Evolutionary conservation across 2,888 invertebrate species (phyloP).

Genomic region (Polydrusus tereticollis): DNA sequence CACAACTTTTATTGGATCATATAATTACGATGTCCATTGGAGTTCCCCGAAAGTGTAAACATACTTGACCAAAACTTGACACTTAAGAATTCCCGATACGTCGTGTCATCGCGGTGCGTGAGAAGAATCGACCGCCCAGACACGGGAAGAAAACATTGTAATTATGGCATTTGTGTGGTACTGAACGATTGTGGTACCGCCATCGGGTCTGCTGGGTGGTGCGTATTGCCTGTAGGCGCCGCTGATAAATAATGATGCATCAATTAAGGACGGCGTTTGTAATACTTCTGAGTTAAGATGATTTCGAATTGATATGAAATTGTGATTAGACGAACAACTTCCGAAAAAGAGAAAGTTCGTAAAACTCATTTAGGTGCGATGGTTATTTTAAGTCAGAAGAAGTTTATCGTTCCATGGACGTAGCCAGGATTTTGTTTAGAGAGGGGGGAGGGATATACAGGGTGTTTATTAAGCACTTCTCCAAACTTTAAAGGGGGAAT

Average conservation of each 20-base stretch:
- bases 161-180: constrained; percentile 28
- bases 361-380: too few species aligned
- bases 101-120: constrained; percentile 18
- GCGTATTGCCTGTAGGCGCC: constrained; percentile 1
- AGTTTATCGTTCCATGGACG: too few species aligned
- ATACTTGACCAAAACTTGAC: constrained; percentile 36
- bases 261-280: not conserved
- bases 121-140: constrained; percentile 27
- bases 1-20: constrained; percentile 5
- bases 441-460: too few species aligned
- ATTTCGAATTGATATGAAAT: too few species aligned
- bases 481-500: too few species aligned
- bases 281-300: too few species aligned
- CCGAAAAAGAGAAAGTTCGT: too few species aligned
- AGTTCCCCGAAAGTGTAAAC: constrained; percentile 18
- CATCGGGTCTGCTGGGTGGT: constrained; percentile 21
- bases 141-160: constrained; percentile 22
- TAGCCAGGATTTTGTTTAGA: too few species aligned
- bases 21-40: constrained; percentile 21
- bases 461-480: too few species aligned
- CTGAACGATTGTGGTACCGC: constrained; percentile 11
- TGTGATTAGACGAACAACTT: too few species aligned
- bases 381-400: too few species aligned
- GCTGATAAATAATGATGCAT: not conserved
- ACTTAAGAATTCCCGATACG: constrained; percentile 15